These are phyloP conservation scores for Pocillopora grandis DNA, from an alignment of 92 coral and sea anemone genomes.

Conservation along the genomic window DNA sequence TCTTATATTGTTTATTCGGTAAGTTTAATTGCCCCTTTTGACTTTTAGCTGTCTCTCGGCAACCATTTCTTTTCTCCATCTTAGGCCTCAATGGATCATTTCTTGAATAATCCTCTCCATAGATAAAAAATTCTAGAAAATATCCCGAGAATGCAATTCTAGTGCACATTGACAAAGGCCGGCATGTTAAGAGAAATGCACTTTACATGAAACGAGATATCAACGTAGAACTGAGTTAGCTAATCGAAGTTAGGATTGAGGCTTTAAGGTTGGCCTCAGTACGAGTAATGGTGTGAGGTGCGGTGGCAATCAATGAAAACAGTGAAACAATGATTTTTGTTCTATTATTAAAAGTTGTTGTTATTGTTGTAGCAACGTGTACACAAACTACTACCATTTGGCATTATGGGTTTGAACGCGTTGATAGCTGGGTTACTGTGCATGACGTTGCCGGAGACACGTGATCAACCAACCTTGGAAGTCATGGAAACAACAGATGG, in stretches of 20 bases:
- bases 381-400: constrained; percentile 80
- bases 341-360: neutral
- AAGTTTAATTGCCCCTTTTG: neutral
- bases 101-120: no score
- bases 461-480: constrained; percentile 72
- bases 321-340: neutral
- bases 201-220: no score
- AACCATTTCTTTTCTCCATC: no score
- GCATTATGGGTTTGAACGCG: constrained; percentile 75
- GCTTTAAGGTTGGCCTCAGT: no score
- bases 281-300: no score
- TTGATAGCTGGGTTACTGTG: constrained; percentile 73
- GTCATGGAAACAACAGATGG: constrained; percentile 38
- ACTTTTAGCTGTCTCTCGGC: neutral
- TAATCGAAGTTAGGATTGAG: no score
- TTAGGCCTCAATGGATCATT: no score
- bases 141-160: no score
- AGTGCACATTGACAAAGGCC: no score
- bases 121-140: no score
- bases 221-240: no score
- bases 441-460: constrained; percentile 80
- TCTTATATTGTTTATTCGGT: constrained; percentile 61
- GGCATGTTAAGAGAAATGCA: no score
- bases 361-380: constrained; percentile 58
- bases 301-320: neutral